Evolutionary conservation across 2,113 vertebrate species (phyloP).

Genomic region (Eira barbara): DNA sequence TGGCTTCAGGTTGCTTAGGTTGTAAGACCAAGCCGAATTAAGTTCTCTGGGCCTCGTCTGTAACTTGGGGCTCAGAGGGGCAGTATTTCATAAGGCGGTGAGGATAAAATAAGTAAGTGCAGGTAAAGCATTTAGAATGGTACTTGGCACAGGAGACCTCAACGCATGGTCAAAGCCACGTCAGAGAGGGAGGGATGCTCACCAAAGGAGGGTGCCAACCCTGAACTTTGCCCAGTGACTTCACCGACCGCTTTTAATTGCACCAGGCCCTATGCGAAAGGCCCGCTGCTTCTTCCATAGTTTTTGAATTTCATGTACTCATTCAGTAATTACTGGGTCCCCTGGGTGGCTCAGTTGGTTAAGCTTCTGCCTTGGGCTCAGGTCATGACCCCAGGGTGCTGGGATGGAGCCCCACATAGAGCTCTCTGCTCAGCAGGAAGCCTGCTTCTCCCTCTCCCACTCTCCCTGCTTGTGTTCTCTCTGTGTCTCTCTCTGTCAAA

Average conservation of each 20-base stretch:
- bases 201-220: not conserved
- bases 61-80: not conserved
- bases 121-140: not conserved
- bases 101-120: not conserved
- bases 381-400: too few species aligned
- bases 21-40: not conserved
- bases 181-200: not conserved
- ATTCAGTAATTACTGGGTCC: not conserved
- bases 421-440: too few species aligned
- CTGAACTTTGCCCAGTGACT: not conserved
- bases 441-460: too few species aligned
- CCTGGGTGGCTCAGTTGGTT: too few species aligned
- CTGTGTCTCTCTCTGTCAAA: too few species aligned
- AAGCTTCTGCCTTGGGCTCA: too few species aligned
- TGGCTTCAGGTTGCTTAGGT: not conserved
- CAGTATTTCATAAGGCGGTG: not conserved
- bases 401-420: rapidly evolving
- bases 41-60: not conserved
- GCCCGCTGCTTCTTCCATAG: not conserved
- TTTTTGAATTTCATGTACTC: not conserved
- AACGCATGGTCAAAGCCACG: not conserved
- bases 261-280: not conserved
- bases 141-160: not conserved
- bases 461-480: too few species aligned
- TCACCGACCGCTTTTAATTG: not conserved